Evolutionary conservation across 92 coral and sea anemone species (phyloP).

Genomic region (Porites rus): DNA sequence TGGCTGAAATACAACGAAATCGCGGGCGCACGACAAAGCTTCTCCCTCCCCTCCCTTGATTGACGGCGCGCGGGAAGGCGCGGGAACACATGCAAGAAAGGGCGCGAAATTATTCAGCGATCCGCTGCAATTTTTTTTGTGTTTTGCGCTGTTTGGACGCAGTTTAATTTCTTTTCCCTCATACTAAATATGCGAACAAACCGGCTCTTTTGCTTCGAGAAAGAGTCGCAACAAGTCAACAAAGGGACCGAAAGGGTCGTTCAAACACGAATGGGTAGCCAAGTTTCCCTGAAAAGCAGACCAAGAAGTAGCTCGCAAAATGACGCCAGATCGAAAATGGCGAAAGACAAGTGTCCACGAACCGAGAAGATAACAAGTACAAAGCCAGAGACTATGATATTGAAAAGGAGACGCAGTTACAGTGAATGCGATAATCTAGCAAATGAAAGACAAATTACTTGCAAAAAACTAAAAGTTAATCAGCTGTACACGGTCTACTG

Average conservation of each 20-base stretch:
- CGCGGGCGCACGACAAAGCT: slow-evolving; percentile 6
- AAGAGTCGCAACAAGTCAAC: background rate
- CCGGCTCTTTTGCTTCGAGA: slow-evolving; percentile 7
- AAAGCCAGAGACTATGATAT: slow-evolving; percentile 41
- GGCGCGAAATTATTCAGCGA: slow-evolving; percentile 32
- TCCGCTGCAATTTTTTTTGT: background rate
- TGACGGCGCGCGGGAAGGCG: background rate
- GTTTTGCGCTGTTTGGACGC: slow-evolving; percentile 38
- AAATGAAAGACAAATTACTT: slow-evolving; percentile 44
- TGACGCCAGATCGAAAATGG: slow-evolving; percentile 14
- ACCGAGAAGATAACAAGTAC: slow-evolving; percentile 21
- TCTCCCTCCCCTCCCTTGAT: slow-evolving; percentile 17
- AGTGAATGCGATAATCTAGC: slow-evolving; percentile 55
- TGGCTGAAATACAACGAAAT: background rate
- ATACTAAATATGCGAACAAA: slow-evolving; percentile 41
- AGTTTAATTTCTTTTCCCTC: background rate
- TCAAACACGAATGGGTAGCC: slow-evolving; percentile 39
- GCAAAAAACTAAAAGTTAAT: slow-evolving; percentile 76
- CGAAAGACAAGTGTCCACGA: slow-evolving; percentile 30
- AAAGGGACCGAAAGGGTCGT: background rate
- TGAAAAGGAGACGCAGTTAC: slow-evolving; percentile 59
- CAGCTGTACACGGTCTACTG: slow-evolving; percentile 69
- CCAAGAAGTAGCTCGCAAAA: slow-evolving; percentile 24
- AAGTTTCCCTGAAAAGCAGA: slow-evolving; percentile 18
- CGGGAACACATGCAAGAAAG: slow-evolving; percentile 15